phyloP scores from a whole-genome alignment of 1,140 invertebrate species.

The Phenacoccus solenopsis region DNA sequence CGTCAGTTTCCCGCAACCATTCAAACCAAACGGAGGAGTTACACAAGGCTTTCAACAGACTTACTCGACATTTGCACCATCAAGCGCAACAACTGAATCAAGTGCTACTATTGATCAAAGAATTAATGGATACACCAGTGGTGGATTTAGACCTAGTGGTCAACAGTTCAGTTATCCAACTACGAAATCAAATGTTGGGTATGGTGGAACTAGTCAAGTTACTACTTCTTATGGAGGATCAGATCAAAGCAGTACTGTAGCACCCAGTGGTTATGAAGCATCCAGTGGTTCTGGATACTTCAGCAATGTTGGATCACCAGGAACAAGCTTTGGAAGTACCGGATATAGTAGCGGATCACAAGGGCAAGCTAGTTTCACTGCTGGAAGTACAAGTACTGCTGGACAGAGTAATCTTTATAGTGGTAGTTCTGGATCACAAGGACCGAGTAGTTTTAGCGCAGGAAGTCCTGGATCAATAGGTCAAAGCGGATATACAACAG shows the following conservation, averaged over 20 bases:
- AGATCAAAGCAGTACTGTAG: not conserved
- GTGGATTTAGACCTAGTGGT: too few species aligned
- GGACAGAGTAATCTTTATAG: slow-evolving; percentile 26
- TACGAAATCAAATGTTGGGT: not conserved
- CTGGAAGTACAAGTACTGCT: slow-evolving; percentile 26
- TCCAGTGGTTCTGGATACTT: not conserved
- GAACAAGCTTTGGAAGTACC: not conserved
- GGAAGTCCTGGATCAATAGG: not conserved
- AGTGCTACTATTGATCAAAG: not conserved
- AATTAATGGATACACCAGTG: not conserved
- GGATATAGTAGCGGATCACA: not conserved
- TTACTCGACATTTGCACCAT: not conserved
- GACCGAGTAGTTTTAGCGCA: not conserved
- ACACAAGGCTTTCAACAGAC: not conserved
- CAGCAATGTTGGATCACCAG: too few species aligned
- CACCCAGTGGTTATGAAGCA: not conserved
- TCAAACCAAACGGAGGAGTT: not conserved
- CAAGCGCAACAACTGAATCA: not conserved
- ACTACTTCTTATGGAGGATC: not conserved
- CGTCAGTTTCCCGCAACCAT: not conserved
- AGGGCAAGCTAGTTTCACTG: slow-evolving; percentile 23
- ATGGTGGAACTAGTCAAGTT: not conserved
- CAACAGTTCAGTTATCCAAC: not conserved
- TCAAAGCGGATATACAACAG: not conserved
- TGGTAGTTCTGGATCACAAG: not conserved